These are phyloP conservation scores for Cotesia vestalis DNA, from an alignment of 1,140 invertebrate species.

Conservation along the genomic window DNA sequence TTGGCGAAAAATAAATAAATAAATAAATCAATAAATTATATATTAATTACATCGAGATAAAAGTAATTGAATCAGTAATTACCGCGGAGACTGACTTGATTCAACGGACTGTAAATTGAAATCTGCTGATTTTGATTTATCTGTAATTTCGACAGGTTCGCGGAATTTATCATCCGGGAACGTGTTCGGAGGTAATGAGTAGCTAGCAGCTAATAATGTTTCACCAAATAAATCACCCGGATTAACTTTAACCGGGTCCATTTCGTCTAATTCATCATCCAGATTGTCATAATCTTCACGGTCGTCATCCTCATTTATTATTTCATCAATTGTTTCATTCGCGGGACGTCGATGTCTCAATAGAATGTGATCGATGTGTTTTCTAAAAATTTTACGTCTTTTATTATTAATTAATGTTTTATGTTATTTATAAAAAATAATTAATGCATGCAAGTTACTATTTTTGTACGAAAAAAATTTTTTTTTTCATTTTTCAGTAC, in stretches of 20 bases:
- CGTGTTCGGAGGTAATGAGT: slow-evolving; percentile 38
- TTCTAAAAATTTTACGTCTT: slow-evolving; percentile 39
- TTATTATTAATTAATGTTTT: background rate
- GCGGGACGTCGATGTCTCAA: slow-evolving; percentile 48
- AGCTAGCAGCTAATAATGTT: slow-evolving; percentile 49
- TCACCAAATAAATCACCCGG: slow-evolving; percentile 54
- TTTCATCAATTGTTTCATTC: slow-evolving; percentile 43
- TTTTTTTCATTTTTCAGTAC: too few species aligned
- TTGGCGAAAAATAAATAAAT: background rate
- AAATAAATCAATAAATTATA: too few species aligned
- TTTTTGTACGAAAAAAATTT: too few species aligned
- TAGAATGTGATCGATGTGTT: slow-evolving; percentile 52
- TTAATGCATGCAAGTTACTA: too few species aligned
- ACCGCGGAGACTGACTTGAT: background rate
- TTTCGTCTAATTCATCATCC: slow-evolving; percentile 56
- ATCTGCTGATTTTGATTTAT: slow-evolving; percentile 1
- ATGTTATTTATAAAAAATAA: too few species aligned
- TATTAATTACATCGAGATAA: too few species aligned
- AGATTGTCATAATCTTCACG: slow-evolving; percentile 55
- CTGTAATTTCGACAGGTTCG: background rate
- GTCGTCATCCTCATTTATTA: slow-evolving; percentile 47
- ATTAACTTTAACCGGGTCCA: slow-evolving; percentile 53
- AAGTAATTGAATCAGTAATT: too few species aligned
- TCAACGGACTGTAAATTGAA: background rate
- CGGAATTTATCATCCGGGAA: background rate